phyloP scores from a whole-genome alignment of 2,113 vertebrate genomes.

The Anas platyrhynchos region DNA sequence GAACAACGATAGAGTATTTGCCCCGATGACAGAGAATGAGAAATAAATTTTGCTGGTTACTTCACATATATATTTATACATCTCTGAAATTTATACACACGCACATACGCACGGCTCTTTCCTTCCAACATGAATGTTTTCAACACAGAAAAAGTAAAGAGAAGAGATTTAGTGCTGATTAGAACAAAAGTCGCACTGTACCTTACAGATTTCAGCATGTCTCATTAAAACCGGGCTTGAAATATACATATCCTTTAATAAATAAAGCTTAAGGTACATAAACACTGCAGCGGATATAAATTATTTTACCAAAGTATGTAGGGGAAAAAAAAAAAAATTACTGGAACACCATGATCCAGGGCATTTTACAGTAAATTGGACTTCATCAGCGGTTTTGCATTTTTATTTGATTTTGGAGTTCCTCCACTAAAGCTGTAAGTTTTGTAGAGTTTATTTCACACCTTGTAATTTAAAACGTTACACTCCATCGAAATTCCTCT shows the following conservation, averaged over 20 bases:
- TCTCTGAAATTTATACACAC: conserved; percentile 35
- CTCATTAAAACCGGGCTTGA: conserved; percentile 71
- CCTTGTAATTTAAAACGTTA: conserved; percentile 70
- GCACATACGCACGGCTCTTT: neutral
- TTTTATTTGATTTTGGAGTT: conserved; percentile 73
- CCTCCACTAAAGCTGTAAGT: conserved; percentile 61
- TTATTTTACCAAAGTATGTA: conserved; percentile 72
- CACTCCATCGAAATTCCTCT: conserved; percentile 66
- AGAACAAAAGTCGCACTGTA: conserved; percentile 70
- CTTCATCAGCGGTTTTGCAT: conserved; percentile 61
- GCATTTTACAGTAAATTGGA: conserved; percentile 63
- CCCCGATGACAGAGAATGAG: neutral
- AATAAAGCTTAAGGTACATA: conserved; percentile 69
- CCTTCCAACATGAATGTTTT: conserved; percentile 64
- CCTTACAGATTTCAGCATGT: conserved; percentile 71
- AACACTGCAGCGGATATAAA: conserved; percentile 70
- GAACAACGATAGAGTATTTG: neutral
- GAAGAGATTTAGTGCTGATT: conserved; percentile 73
- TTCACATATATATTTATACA: conserved; percentile 1
- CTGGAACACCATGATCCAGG: conserved; percentile 55
- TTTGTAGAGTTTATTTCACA: conserved; percentile 71
- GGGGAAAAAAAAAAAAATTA: conserved; percentile 65
- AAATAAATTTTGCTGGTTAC: conserved; percentile 31
- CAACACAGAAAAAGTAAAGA: conserved; percentile 68
- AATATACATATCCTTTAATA: conserved; percentile 73